Evolutionary conservation across 2,888 invertebrate species (phyloP).

Genomic region (Plagiodera versicolora): DNA sequence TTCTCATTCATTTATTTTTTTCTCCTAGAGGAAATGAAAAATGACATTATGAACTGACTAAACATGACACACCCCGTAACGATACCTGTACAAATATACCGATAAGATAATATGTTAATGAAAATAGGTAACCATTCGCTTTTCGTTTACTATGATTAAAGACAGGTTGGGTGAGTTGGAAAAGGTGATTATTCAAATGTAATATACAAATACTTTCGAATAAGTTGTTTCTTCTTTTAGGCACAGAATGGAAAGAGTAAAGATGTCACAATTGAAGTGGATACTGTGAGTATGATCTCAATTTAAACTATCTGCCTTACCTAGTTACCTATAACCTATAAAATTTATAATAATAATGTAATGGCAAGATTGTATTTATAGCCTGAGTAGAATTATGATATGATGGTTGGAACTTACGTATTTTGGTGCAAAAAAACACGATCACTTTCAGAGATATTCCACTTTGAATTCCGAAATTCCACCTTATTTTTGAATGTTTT

Average conservation of each 20-base stretch:
- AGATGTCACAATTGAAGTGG: constrained; percentile 27
- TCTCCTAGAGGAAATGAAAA: neutral
- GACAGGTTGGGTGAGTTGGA: constrained; percentile 41
- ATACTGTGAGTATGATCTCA: constrained; percentile 25
- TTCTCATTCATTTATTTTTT: too few relatives aligned
- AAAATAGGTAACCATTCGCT: constrained; percentile 3
- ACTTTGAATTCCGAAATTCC: too few relatives aligned
- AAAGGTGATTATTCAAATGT: constrained; percentile 18
- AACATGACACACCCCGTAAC: neutral
- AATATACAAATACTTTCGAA: neutral
- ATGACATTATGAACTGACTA: neutral
- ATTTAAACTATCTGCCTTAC: neutral
- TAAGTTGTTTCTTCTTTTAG: constrained; percentile 9
- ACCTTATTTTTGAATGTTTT: too few relatives aligned
- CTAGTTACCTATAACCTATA: too few relatives aligned
- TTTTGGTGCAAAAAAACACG: too few relatives aligned
- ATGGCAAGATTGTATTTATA: too few relatives aligned
- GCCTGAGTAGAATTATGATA: too few relatives aligned
- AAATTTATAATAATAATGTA: neutral
- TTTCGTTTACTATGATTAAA: constrained; percentile 36
- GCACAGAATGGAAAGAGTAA: constrained; percentile 22
- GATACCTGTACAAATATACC: constrained; percentile 7
- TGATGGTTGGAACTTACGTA: too few relatives aligned
- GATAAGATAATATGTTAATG: constrained; percentile 16
- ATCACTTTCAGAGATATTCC: too few relatives aligned